Evolutionary conservation across 2,797 vertebrate species (phyloP), one percentile per base, ranked within the genome.

Genomic region (Diplodus puntazzo): DNA sequence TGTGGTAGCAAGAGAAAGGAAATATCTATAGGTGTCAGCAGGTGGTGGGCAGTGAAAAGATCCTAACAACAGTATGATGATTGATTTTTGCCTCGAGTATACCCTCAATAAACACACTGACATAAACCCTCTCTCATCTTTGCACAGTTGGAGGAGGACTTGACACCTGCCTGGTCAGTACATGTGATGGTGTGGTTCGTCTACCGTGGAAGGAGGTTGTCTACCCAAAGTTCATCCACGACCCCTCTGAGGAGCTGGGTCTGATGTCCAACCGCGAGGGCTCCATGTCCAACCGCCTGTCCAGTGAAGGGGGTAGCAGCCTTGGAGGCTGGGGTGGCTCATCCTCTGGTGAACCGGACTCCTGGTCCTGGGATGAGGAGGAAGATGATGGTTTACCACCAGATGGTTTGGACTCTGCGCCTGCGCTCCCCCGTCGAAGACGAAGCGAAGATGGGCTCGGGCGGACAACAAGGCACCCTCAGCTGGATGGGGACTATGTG

Each of bases 191-290:
- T 23, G 95, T 98, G 71, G 90, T 96, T 46, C 93, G 96, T 54
- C 86, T 97, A 49, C 95, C 96, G 2, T 98, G 97, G 97, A 95
- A 96, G 11, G 97, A 97, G 78, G 94, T 98, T 13, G 96, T 98
- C 68, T 98, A 97, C 86, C 97, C 97, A n/a, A 96, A 96, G 77
- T 96, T 98, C 84, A 94, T 98, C 69, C 96, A 97, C 54, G 96
- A 97, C 83, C 96, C 93, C 0, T 91, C 95, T 14, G 95, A 91
- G 21, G 90, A 91, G 71, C 85, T 90, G 23, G 86, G 87, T 68
- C 71, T 89, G 58, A 87, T 92, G 89, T 86, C 94, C 75, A 83
- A 77, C 66, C 80, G 73, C 6, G 91, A 88, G 0, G 81, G 68
- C 67, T 23, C 84, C 27, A 20, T 75, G 11, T 42, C 90, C 25